Percentiles rank a stretch among this genome's conserved stretches.
Conservation (phyloP, 2,113 vertebrate genomes). For the Numenius arquata region DNA sequence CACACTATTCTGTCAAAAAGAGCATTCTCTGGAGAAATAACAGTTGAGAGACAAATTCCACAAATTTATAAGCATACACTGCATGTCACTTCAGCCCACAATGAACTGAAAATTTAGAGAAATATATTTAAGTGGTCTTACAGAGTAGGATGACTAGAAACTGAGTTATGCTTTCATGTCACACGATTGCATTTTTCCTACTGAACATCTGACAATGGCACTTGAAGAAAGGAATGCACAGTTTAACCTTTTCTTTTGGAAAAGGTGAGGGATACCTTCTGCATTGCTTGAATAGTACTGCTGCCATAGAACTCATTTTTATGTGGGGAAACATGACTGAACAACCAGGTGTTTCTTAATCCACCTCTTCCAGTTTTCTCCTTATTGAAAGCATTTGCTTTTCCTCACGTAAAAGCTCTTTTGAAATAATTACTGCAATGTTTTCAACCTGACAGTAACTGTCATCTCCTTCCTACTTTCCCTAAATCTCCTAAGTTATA, state of each 20-base stretch:
- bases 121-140: background rate
- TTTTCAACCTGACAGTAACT: background rate
- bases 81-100: background rate
- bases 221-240: background rate
- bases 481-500: background rate
- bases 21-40: background rate
- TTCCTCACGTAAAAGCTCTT: background rate
- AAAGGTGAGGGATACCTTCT: background rate
- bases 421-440: background rate
- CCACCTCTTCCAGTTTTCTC: fast-evolving
- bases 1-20: background rate
- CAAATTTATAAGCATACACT: background rate
- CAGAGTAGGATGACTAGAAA: background rate
- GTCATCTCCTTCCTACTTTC: background rate
- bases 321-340: background rate
- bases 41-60: background rate
- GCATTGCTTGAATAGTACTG: background rate
- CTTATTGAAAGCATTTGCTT: background rate
- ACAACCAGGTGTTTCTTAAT: background rate
- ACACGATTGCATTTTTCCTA: background rate
- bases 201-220: background rate
- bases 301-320: background rate
- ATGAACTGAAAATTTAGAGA: background rate
- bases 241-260: background rate
- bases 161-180: background rate